These are phyloP conservation scores for Plecotus auritus DNA, from an alignment of 2,113 vertebrate genomes.

Conservation along the genomic window DNA sequence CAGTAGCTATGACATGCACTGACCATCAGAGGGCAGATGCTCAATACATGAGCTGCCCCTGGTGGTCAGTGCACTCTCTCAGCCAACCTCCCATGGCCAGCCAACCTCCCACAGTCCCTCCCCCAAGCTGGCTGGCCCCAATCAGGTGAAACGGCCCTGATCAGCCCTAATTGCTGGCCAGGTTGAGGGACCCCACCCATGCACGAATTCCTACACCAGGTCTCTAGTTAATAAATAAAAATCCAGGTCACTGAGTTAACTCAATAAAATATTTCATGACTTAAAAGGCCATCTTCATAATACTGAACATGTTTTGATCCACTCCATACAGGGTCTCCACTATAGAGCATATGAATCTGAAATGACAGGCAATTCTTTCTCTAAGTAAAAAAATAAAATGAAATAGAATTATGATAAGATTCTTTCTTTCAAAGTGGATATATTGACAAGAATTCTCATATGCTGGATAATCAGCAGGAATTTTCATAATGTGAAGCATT, in stretches of 20 bases:
- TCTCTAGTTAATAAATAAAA: neutral
- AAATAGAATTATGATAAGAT: neutral
- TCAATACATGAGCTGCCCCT: too few relatives aligned
- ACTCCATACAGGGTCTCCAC: accelerated
- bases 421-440: neutral
- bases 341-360: neutral
- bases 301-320: neutral
- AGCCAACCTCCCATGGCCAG: too few relatives aligned
- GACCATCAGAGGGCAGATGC: too few relatives aligned
- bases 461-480: neutral
- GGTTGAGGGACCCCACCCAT: too few relatives aligned
- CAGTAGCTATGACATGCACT: too few relatives aligned
- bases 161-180: neutral
- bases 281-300: neutral
- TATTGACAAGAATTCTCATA: neutral
- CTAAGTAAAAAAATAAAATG: neutral
- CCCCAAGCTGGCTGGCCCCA: too few relatives aligned
- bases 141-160: too few relatives aligned
- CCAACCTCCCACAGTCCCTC: too few relatives aligned
- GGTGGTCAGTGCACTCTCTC: too few relatives aligned
- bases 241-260: neutral
- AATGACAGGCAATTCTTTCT: neutral
- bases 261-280: neutral
- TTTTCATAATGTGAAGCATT: neutral
- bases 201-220: too few relatives aligned